A percentile compares a stretch with the other conserved stretches of the same genome.
phyloP scores from a whole-genome alignment of 2,797 vertebrate genomes.

The Sternotherus odoratus region DNA sequence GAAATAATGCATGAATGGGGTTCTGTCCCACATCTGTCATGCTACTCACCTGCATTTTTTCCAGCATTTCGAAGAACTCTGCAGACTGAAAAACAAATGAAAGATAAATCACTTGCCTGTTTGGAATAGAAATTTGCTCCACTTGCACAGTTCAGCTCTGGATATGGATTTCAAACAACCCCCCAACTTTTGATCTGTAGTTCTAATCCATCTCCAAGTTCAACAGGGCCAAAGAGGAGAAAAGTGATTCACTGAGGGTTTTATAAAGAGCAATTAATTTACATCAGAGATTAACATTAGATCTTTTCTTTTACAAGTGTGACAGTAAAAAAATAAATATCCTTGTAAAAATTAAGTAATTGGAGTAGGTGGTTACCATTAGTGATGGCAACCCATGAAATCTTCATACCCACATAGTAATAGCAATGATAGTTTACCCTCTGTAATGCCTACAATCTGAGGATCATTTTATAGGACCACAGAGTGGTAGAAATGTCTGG shows the following conservation, averaged over 20 bases:
- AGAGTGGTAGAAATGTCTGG: not conserved
- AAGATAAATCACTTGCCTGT: not conserved
- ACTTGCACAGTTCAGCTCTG: not conserved
- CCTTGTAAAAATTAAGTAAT: not conserved
- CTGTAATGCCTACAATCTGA: not conserved
- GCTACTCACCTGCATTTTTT: slow-evolving; percentile 94
- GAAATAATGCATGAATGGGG: rapidly evolving
- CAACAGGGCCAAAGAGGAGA: not conserved
- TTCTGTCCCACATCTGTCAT: rapidly evolving
- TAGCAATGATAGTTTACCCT: not conserved
- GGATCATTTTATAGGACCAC: not conserved
- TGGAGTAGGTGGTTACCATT: not conserved
- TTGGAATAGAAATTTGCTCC: not conserved
- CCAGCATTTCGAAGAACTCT: slow-evolving; percentile 99
- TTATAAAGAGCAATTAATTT: not conserved
- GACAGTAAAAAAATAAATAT: not conserved
- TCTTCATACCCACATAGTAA: not conserved
- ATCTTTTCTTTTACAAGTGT: not conserved
- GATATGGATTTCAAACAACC: not conserved
- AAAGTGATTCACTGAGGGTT: not conserved
- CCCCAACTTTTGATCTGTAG: not conserved
- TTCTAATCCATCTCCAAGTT: not conserved
- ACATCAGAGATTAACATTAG: not conserved
- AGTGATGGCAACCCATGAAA: not conserved
- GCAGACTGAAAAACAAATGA: slow-evolving; percentile 89